These are phyloP conservation scores for Telenomus remus DNA, from an alignment of 1,140 invertebrate species.

Conservation along the genomic window DNA sequence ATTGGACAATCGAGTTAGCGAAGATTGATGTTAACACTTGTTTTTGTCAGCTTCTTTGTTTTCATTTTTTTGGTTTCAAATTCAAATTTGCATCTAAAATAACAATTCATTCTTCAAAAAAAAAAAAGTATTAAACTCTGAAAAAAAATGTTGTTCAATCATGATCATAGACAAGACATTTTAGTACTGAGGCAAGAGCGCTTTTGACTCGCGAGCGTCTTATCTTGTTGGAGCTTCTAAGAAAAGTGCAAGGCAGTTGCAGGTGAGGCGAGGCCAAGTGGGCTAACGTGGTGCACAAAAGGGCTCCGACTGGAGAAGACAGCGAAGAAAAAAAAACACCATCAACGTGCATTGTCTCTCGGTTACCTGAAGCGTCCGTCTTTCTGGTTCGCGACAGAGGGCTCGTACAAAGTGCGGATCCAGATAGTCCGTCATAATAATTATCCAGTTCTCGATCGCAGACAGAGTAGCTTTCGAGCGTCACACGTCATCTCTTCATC, in stretches of 20 bases:
- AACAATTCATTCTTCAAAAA: too few relatives aligned
- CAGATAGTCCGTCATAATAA: constrained; percentile 76
- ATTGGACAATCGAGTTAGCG: constrained; percentile 29
- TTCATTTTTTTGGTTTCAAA: too few relatives aligned
- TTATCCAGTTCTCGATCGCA: constrained; percentile 62
- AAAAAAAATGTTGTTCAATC: too few relatives aligned
- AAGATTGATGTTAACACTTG: constrained; percentile 10
- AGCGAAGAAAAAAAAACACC: too few relatives aligned
- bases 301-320: not conserved
- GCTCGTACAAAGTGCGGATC: constrained; percentile 80
- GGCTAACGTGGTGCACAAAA: constrained; percentile 19
- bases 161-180: not conserved
- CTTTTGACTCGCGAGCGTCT: constrained; percentile 21
- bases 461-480: constrained; percentile 25
- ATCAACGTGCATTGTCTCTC: constrained; percentile 1
- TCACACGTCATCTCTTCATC: constrained; percentile 20
- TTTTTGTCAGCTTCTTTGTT: too few relatives aligned
- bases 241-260: constrained; percentile 23
- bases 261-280: constrained; percentile 31
- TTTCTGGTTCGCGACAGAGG: constrained; percentile 78
- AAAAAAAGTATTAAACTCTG: not conserved
- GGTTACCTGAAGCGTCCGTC: constrained; percentile 78
- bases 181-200: not conserved
- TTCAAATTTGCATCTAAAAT: too few relatives aligned
- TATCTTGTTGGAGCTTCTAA: constrained; percentile 29